phyloP scores from a whole-genome alignment of 2,113 vertebrate genomes.

The Dipodomys spectabilis region DNA sequence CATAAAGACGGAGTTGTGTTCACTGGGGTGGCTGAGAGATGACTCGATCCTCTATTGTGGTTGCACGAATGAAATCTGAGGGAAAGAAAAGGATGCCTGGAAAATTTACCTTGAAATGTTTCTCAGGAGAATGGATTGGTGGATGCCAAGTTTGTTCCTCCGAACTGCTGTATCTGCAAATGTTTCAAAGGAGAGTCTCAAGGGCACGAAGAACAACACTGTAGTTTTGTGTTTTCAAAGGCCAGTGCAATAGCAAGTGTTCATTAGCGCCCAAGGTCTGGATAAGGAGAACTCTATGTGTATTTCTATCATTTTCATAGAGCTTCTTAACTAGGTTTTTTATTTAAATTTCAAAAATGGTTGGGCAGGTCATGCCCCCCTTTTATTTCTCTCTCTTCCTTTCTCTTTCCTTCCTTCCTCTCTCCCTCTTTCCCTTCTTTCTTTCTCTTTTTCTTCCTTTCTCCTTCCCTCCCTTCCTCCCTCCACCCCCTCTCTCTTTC shows the following conservation, averaged over 20 bases:
- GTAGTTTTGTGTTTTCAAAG: conserved; percentile 61
- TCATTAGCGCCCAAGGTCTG: conserved; percentile 36
- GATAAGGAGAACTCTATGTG: background rate
- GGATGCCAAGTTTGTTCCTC: conserved; percentile 34
- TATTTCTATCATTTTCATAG: background rate
- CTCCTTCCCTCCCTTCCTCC: too few species aligned
- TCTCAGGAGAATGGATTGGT: conserved; percentile 27
- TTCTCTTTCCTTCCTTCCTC: too few species aligned
- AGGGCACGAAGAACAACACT: conserved; percentile 30
- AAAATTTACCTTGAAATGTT: conserved; percentile 56
- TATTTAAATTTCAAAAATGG: conserved; percentile 49
- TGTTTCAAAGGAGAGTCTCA: conserved; percentile 61
- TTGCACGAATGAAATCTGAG: conserved; percentile 14
- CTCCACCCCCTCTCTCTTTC: too few species aligned
- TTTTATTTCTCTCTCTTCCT: background rate
- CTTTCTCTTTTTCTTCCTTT: too few species aligned
- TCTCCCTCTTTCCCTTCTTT: too few species aligned
- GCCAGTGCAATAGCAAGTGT: background rate
- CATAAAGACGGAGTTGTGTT: conserved; percentile 80
- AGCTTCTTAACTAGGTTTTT: background rate
- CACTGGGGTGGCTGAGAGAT: conserved; percentile 71
- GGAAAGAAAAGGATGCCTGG: background rate
- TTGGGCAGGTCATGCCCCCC: background rate
- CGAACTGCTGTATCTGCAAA: conserved; percentile 55
- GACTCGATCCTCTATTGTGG: conserved; percentile 47